A percentile compares a stretch with the other conserved stretches of the same genome.
Conservation (phyloP, 2,113 vertebrate genomes). For the Rousettus leschenaultii region DNA sequence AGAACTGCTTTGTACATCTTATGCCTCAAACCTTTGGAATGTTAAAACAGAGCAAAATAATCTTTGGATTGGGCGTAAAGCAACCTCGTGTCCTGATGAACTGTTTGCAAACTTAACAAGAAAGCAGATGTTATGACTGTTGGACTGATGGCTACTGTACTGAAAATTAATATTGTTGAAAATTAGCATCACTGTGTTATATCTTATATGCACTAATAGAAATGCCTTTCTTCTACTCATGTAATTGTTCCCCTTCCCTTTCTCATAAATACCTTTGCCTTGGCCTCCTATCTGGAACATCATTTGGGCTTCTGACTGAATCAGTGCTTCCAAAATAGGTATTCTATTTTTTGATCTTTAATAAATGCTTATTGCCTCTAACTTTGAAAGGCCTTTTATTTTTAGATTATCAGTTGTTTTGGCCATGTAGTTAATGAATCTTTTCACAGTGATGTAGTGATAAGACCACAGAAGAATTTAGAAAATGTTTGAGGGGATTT, state of each 20-base stretch:
- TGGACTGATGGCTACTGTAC: not conserved
- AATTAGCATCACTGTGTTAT: not conserved
- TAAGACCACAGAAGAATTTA: slow-evolving; percentile 7
- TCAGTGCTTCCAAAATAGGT: not conserved
- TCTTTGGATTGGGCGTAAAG: not conserved
- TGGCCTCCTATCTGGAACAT: not conserved
- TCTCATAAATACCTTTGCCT: not conserved
- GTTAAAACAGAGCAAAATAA: not conserved
- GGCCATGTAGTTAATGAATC: not conserved
- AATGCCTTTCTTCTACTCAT: not conserved
- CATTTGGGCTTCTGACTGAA: not conserved
- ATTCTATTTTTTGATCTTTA: not conserved
- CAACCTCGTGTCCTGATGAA: not conserved
- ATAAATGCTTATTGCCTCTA: not conserved
- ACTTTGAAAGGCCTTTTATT: not conserved
- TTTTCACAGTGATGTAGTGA: not conserved
- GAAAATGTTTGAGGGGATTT: not conserved
- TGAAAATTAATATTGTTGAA: not conserved
- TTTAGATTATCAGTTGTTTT: not conserved
- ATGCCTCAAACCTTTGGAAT: not conserved
- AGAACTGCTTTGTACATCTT: not conserved
- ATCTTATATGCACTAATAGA: not conserved
- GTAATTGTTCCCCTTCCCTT: not conserved
- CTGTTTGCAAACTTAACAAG: not conserved
- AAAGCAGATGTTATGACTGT: not conserved